Evolutionary conservation across 2,888 invertebrate genomes (phyloP), one percentile per base, ranked within the genome.

Genomic region (Drosophila paramelanica): DNA sequence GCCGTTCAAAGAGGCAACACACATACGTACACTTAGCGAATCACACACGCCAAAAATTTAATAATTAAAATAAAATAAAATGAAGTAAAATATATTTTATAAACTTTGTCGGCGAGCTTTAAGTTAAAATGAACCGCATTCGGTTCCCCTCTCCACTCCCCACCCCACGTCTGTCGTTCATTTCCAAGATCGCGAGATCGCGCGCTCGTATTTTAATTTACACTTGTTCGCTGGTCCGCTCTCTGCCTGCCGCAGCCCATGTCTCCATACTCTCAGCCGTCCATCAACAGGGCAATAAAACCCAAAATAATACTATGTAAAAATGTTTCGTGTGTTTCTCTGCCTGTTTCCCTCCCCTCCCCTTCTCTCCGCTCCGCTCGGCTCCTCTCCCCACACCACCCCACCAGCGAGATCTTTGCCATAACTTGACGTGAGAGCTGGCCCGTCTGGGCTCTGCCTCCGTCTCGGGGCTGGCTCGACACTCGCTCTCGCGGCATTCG

Each of bases 241-340:
- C 59, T 27, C 25, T 20, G 46, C 20, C 47, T 20, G 41, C n/a
- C 23, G 1, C 20, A 17, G 10, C 14, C 38, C 17, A 13, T 14
- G 17, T 41, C 42, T 56, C 58, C 46, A 47, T 31, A 14, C 41
- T 20, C 5, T 27, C 27, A 31, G 56, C 50, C 61, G 55, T 52
- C 25, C 58, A 67, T 68, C 77, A 65, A 67, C 64, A 42, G 31
- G 57, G 82, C 73, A 80, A 82, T 82, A 82, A 79, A 83, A 77
- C 79, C 74, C 79, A 81, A 87, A 83, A 83, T 83, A 83, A 83
- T 87, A 83, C 83, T 87, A 87, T 81, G 83, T 87, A 87, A 81
- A 85, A 87, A 79, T 77, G 77, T 75, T 81, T 87, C 81, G 81
- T 87, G 76, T 75, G 81, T 67, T 64, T 74, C 65, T 55, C 71